Evolutionary conservation across 1,140 invertebrate species (phyloP).

Genomic region (Microplitis mediator): DNA sequence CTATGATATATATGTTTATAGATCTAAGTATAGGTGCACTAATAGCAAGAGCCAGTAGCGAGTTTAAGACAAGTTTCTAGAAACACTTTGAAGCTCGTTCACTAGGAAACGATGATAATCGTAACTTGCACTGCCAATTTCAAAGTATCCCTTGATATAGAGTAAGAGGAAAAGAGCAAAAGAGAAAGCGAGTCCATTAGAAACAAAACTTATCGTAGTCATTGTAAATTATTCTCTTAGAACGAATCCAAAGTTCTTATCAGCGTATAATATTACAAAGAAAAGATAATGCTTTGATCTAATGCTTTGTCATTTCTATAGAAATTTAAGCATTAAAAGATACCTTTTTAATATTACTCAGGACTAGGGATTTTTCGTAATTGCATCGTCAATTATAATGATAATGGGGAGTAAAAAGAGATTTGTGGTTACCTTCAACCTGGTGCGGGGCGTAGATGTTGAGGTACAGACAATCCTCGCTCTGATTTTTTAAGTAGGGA

Average conservation of each 20-base stretch:
- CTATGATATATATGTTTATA: not conserved
- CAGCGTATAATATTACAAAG: no score
- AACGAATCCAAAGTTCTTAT: constrained; percentile 1
- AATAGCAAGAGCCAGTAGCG: not conserved
- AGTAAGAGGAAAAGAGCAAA: not conserved
- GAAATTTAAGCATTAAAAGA: not conserved
- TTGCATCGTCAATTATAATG: no score
- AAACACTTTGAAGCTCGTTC: constrained; percentile 26
- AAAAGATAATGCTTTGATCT: no score
- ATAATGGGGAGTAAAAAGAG: no score
- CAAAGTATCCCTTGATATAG: constrained; percentile 1
- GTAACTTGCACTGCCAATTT: constrained; percentile 14
- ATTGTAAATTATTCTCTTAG: constrained; percentile 21
- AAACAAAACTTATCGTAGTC: constrained; percentile 24
- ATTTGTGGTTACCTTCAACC: constrained; percentile 60
- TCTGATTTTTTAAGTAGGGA: constrained; percentile 78
- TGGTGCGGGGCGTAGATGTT: constrained; percentile 89
- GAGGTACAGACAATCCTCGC: constrained; percentile 91
- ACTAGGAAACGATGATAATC: constrained; percentile 27
- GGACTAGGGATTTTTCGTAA: no score
- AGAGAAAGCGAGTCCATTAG: constrained; percentile 16
- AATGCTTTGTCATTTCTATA: no score
- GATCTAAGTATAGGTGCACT: not conserved
- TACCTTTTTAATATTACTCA: constrained; percentile 15
- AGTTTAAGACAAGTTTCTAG: constrained; percentile 22